Evolutionary conservation across 1,140 invertebrate species (phyloP).

Genomic region (Berghia stephanieae): DNA sequence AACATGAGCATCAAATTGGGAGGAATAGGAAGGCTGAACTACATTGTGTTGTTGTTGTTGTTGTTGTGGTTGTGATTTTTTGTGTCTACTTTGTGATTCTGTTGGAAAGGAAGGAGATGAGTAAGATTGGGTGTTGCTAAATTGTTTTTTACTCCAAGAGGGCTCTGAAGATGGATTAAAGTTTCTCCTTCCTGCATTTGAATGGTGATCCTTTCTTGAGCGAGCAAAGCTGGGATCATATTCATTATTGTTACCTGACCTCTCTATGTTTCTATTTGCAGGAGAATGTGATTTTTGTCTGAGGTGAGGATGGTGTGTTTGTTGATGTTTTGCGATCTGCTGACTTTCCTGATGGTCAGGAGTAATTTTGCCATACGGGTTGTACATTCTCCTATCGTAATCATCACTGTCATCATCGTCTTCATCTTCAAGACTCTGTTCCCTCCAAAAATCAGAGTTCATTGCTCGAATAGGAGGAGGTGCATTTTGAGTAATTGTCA

Average conservation of each 20-base stretch:
- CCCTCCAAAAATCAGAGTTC: constrained; percentile 7
- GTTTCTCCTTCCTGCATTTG: no score
- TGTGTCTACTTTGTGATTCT: background rate
- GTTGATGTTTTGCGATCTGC: background rate
- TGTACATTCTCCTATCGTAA: background rate
- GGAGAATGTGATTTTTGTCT: background rate
- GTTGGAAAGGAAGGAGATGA: background rate
- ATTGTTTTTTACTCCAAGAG: background rate
- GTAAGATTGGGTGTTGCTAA: background rate
- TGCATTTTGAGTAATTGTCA: background rate
- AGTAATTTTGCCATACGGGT: background rate
- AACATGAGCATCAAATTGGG: background rate
- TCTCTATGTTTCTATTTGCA: background rate
- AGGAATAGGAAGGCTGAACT: background rate
- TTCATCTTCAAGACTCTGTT: background rate
- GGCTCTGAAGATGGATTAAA: no score
- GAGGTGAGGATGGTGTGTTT: background rate
- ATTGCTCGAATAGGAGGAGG: background rate
- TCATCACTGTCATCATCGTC: background rate
- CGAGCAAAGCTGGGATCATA: no score
- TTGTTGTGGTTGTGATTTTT: background rate
- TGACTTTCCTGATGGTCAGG: background rate
- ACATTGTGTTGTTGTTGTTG: background rate
- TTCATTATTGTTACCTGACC: no score
- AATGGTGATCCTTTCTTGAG: no score